Evolutionary conservation across 2,113 vertebrate genomes (phyloP).

Genomic region (Hyla sarda): DNA sequence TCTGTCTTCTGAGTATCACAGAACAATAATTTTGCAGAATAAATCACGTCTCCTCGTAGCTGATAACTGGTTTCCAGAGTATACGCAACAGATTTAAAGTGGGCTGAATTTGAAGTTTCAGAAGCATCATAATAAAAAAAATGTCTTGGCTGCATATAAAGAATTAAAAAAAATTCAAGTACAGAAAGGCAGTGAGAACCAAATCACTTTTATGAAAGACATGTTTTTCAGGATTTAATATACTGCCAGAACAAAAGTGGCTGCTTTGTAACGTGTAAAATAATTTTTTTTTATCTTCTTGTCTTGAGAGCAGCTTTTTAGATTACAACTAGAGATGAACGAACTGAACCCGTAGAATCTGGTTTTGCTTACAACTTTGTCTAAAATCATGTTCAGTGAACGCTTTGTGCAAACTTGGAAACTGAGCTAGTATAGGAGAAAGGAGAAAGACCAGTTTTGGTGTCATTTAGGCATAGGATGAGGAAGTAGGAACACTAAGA

Average conservation of each 20-base stretch:
- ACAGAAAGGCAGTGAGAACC: background rate
- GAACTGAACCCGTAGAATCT: too few species aligned
- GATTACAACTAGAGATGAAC: too few species aligned
- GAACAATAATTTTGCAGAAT: conserved; percentile 10
- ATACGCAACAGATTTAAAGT: conserved; percentile 5
- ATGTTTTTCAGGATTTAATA: background rate
- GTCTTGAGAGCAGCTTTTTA: too few species aligned
- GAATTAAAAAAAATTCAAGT: conserved; percentile 23
- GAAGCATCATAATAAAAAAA: background rate
- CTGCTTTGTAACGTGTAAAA: background rate
- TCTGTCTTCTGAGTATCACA: background rate
- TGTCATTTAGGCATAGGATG: too few species aligned
- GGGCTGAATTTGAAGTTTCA: background rate
- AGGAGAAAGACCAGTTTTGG: too few species aligned
- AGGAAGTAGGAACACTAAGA: too few species aligned
- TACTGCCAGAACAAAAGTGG: background rate
- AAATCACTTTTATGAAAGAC: background rate
- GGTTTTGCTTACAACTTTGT: too few species aligned
- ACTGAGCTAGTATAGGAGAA: too few species aligned
- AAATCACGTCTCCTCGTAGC: background rate
- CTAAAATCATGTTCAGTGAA: too few species aligned
- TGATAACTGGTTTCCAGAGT: background rate
- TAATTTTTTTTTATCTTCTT: background rate
- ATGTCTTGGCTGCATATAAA: conserved; percentile 18
- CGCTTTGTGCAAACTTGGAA: too few species aligned